A percentile compares a stretch with the other conserved stretches of the same genome.
Evolutionary conservation across 2,888 invertebrate genomes (phyloP).

Genomic region (Melinaea marsaeus): DNA sequence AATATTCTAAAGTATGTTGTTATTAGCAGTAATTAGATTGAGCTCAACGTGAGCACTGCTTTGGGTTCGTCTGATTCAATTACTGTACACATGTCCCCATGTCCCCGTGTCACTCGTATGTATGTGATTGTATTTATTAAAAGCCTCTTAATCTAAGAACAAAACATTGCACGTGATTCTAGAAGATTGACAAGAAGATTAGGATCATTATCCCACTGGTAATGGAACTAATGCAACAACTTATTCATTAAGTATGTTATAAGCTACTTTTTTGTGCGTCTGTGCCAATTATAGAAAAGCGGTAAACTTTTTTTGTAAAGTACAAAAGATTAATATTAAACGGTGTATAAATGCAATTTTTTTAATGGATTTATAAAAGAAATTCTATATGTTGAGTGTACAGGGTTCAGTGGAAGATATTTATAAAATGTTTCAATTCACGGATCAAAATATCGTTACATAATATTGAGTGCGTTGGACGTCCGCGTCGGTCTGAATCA

Average conservation of each 20-base stretch:
- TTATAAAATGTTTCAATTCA: too few species aligned
- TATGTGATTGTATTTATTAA: constrained; percentile 24
- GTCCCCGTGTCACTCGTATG: constrained; percentile 19
- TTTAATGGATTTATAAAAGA: too few species aligned
- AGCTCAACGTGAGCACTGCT: constrained; percentile 45
- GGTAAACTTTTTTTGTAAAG: too few species aligned
- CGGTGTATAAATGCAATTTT: too few species aligned
- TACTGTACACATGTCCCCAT: constrained; percentile 38
- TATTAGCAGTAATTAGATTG: constrained; percentile 55
- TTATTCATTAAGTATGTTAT: too few species aligned
- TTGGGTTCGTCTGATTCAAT: constrained; percentile 67
- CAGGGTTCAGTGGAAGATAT: too few species aligned
- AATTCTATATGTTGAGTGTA: too few species aligned
- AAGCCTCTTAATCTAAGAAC: constrained; percentile 15
- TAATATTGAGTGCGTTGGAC: constrained; percentile 9
- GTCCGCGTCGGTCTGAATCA: constrained; percentile 9
- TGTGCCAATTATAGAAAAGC: too few species aligned
- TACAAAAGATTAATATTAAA: too few species aligned
- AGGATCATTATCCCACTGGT: too few species aligned
- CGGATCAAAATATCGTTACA: neutral
- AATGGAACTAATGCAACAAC: too few species aligned
- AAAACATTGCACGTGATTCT: neutral
- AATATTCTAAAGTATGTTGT: constrained; percentile 24
- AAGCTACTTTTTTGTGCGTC: too few species aligned
- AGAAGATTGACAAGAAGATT: neutral